Percentiles rank a stretch among this genome's conserved stretches.
phyloP scores from a whole-genome alignment of 2,888 invertebrate species.

The Papilio elwesi region DNA sequence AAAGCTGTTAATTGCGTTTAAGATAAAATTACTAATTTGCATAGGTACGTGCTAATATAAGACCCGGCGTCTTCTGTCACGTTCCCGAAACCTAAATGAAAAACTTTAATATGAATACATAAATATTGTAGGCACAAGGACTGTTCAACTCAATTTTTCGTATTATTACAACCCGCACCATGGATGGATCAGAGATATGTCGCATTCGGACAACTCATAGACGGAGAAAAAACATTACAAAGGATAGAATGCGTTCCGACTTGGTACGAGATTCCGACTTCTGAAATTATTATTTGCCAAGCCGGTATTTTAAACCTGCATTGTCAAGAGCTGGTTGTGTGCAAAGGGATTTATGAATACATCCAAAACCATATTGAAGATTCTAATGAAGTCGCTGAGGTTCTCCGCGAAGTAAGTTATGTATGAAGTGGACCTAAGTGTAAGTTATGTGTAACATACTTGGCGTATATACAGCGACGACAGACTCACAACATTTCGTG shows the following conservation, averaged over 20 bases:
- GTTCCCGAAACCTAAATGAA: no score
- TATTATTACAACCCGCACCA: constrained; percentile 85
- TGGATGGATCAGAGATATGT: constrained; percentile 90
- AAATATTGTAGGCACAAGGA: constrained; percentile 77
- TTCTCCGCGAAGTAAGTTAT: constrained; percentile 60
- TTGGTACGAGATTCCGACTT: constrained; percentile 85
- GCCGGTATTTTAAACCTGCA: constrained; percentile 71
- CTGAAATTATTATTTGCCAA: constrained; percentile 57
- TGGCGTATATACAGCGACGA: neutral
- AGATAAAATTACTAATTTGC: no score
- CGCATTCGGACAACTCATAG: constrained; percentile 89
- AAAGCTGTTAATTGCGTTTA: no score
- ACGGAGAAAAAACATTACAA: constrained; percentile 85
- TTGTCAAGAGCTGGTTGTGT: constrained; percentile 66
- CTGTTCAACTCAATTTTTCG: constrained; percentile 88
- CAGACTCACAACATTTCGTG: neutral
- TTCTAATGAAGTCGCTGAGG: constrained; percentile 58
- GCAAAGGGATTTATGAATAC: constrained; percentile 63
- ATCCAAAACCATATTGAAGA: constrained; percentile 69
- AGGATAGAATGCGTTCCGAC: constrained; percentile 86
- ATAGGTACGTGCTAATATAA: no score
- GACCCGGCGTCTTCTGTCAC: no score
- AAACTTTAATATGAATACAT: no score
- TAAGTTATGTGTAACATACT: no score
- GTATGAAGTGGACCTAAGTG: constrained; percentile 5